Conservation (phyloP, 2,888 invertebrate species). For the Xylocampa areola region DNA sequence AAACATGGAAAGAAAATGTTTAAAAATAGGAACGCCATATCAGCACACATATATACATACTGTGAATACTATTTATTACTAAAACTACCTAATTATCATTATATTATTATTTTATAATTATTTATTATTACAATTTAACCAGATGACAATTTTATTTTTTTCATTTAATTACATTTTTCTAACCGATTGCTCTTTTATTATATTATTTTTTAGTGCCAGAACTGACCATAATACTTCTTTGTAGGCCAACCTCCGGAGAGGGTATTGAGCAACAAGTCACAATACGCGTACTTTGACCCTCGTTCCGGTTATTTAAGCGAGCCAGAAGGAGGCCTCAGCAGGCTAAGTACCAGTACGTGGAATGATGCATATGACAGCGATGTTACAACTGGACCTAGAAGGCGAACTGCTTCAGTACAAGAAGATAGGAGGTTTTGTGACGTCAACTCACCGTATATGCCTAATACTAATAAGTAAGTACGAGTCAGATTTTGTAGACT, state of each 20-base stretch:
- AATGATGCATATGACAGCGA: constrained; percentile 87
- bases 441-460: constrained; percentile 72
- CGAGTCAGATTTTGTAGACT: background rate
- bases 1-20: too few species aligned
- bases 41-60: too few species aligned
- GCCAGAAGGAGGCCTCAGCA: constrained; percentile 82
- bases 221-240: constrained; percentile 11
- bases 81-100: too few species aligned
- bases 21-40: too few species aligned
- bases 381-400: constrained; percentile 76
- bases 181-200: too few species aligned
- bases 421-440: constrained; percentile 81
- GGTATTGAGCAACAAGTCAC: constrained; percentile 79
- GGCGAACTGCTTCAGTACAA: constrained; percentile 84
- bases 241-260: constrained; percentile 80
- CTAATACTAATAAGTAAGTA: constrained; percentile 81
- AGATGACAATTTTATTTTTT: too few species aligned
- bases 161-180: too few species aligned
- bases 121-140: too few species aligned
- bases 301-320: constrained; percentile 87
- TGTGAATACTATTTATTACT: too few species aligned
- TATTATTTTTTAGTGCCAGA: too few species aligned
- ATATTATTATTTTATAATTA: too few species aligned
- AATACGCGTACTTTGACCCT: constrained; percentile 88
- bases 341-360: constrained; percentile 78